Percentiles rank a stretch among this genome's conserved stretches.
Evolutionary conservation across 2,797 vertebrate species (phyloP).

Genomic region (Hybognathus amarus): DNA sequence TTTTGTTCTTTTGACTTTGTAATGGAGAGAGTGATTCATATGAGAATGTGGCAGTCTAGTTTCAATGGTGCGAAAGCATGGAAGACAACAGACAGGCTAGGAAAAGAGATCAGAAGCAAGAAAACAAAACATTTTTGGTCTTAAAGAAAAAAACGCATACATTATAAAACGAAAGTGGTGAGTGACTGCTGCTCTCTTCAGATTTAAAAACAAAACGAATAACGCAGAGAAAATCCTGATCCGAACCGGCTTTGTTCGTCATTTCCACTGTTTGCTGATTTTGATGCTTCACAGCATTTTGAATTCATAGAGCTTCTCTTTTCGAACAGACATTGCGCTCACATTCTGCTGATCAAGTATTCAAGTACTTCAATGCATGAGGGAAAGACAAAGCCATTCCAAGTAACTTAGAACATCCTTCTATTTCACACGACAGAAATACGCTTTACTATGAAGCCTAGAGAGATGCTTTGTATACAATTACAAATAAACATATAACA

Average conservation of each 20-base stretch:
- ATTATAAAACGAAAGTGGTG: conserved; percentile 69
- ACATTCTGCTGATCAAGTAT: conserved; percentile 72
- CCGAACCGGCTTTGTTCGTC: conserved; percentile 75
- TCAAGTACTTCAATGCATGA: conserved; percentile 78
- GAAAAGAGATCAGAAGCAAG: conserved; percentile 79
- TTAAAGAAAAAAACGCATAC: conserved; percentile 67
- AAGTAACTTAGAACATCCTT: conserved; percentile 80
- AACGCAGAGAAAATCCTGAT: conserved; percentile 62
- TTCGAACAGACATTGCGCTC: conserved; percentile 73
- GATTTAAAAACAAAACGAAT: conserved; percentile 50
- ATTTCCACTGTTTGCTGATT: conserved; percentile 68
- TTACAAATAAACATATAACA: conserved; percentile 81
- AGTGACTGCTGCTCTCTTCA: conserved; percentile 75
- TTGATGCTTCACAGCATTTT: conserved; percentile 71
- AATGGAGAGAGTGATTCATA: conserved; percentile 58
- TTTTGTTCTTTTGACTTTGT: conserved; percentile 68
- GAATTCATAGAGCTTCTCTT: conserved; percentile 77
- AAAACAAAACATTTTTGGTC: conserved; percentile 52
- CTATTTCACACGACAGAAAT: conserved; percentile 80
- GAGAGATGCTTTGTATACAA: conserved; percentile 84
- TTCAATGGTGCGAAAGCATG: conserved; percentile 77
- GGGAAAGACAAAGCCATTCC: conserved; percentile 80
- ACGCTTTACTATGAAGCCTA: conserved; percentile 86
- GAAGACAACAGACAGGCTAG: conserved; percentile 84
- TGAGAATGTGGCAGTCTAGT: conserved; percentile 72